Evolutionary conservation across 2,113 vertebrate species (phyloP).

Genomic region (Phasianus colchicus): DNA sequence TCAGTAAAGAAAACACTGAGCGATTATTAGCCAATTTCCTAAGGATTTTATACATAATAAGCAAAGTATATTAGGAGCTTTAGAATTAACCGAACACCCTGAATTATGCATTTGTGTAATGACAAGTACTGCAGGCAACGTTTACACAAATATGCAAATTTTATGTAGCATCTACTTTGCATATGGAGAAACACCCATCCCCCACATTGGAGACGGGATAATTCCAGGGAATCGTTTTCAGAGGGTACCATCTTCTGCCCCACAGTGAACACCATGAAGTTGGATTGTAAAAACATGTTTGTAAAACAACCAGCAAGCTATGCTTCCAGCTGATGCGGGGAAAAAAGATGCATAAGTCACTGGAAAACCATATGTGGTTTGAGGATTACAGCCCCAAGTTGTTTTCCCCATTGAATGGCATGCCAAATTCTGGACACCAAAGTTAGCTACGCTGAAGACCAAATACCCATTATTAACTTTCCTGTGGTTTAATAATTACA

Average conservation of each 20-base stretch:
- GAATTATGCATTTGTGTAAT: constrained; percentile 61
- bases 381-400: constrained; percentile 48
- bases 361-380: constrained; percentile 64
- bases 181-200: neutral
- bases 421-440: constrained; percentile 75
- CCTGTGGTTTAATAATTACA: constrained; percentile 79
- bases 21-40: constrained; percentile 38
- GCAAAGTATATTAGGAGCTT: constrained; percentile 30
- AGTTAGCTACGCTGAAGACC: constrained; percentile 65
- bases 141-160: constrained; percentile 49
- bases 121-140: constrained; percentile 32
- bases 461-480: constrained; percentile 77
- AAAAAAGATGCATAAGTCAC: constrained; percentile 32
- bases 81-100: constrained; percentile 49
- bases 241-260: neutral
- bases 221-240: constrained; percentile 18
- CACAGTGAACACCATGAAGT: neutral
- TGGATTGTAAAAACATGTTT: neutral
- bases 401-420: constrained; percentile 62
- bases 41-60: constrained; percentile 51
- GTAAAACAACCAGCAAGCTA: constrained; percentile 40
- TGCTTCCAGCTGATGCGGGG: constrained; percentile 32
- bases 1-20: neutral
- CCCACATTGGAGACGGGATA: neutral
- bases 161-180: constrained; percentile 37